These are phyloP conservation scores for Tribolium madens DNA, from an alignment of 1,140 invertebrate species.

Conservation along the genomic window DNA sequence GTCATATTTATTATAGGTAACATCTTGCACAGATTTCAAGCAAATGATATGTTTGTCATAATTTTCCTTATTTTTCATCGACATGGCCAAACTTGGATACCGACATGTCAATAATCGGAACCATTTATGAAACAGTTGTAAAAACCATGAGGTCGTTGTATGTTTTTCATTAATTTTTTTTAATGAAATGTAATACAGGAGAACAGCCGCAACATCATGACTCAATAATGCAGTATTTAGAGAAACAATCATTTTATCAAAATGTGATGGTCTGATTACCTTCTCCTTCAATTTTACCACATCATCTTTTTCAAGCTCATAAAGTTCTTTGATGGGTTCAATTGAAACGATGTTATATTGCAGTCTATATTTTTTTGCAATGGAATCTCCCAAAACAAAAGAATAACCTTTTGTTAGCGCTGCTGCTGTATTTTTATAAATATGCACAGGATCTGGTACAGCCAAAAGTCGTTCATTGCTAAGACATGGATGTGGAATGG, in stretches of 20 bases:
- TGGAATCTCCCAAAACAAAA: constrained; percentile 3
- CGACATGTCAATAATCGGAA: no score
- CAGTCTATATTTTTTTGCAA: constrained; percentile 21
- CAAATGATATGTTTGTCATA: no score
- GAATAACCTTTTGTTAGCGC: not conserved
- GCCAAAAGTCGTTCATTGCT: constrained; percentile 11
- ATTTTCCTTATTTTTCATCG: no score
- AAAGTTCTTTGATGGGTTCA: not conserved
- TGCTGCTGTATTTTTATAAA: constrained; percentile 44
- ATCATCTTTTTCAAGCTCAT: constrained; percentile 11
- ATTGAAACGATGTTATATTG: not conserved
- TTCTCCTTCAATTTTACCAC: constrained; percentile 11
- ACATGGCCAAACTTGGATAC: no score
- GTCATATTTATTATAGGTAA: no score
- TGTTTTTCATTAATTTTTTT: no score
- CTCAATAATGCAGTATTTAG: constrained; percentile 15
- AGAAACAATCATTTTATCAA: constrained; percentile 35
- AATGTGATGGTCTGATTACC: constrained; percentile 21
- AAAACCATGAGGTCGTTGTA: no score
- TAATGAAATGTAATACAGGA: constrained; percentile 42
- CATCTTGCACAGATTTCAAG: no score
- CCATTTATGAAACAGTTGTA: no score
- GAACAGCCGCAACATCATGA: constrained; percentile 49
- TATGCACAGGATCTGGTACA: constrained; percentile 40
- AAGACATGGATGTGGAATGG: not conserved